Evolutionary conservation across 2,113 vertebrate species (phyloP), one percentile per base, ranked within the genome.

Genomic region (Sakesphorus luctuosus): DNA sequence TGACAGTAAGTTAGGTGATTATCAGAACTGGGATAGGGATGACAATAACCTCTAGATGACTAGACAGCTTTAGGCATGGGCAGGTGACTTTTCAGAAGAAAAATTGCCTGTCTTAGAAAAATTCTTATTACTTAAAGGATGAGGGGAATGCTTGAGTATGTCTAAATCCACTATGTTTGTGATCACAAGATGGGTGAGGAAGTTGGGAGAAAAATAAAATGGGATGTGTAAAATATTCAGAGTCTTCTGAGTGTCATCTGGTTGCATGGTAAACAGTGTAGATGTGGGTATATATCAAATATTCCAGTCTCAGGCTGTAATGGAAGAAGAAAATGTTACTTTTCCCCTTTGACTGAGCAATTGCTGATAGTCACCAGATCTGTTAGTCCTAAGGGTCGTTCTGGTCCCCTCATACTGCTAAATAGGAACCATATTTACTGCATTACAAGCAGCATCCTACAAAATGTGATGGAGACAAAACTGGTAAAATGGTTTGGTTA

Each of bases 241-340:
- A 26, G 20, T 73, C 28, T 65, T 40, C 9, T 40, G 15, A 33
- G 35, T 73, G 55, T 49, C 43, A 49, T 72, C 53, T 62, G 17
- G 26, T 38, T 67, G 18, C 2, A 3, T 31, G 23, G 36, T 62
- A 43, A 68, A 25, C 26, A 35, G 7, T 50, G n/a, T 40, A 26
- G 3, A 46, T 46, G 6, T n/a, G 8, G 18, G 7, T 36, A 13
- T 23, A 5, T 46, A 11, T 38, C 26, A n/a, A 10, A 28, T 0
- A 1, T 55, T 63, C 19, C 25, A 5, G 9, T 53, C 15, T 72
- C 36, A 35, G 31, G 7, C 24, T 53, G 43, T 20, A 56, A 40
- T 28, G 49, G 50, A 77, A 53, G n/a, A 68, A 53, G n/a, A 75
- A 63, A 58, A 62, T n/a, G 38, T n/a, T 29, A 29, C 26, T 84